Conservation (phyloP, 1,140 invertebrate species). For the Agraylea sexmaculata region DNA sequence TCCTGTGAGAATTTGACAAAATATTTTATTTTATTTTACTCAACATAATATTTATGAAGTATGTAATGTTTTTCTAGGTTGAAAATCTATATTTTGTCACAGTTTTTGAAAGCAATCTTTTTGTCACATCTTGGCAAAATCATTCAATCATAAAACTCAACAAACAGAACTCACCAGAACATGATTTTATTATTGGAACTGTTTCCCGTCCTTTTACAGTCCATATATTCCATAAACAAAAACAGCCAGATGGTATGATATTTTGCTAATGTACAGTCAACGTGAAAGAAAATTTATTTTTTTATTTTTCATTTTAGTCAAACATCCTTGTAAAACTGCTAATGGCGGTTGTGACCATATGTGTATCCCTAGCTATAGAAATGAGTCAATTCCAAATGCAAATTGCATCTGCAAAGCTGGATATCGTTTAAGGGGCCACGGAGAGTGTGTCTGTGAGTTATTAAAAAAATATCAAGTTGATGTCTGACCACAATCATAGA, state of each 20-base stretch:
- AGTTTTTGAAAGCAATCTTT: conserved; percentile 57
- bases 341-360: conserved; percentile 67
- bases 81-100: conserved; percentile 55
- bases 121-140: conserved; percentile 54
- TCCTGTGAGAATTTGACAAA: conserved; percentile 29
- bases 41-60: conserved; percentile 21
- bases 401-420: conserved; percentile 61
- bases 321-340: conserved; percentile 56
- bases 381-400: conserved; percentile 33
- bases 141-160: conserved; percentile 46
- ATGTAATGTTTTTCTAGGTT: conserved; percentile 40
- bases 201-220: conserved; percentile 47
- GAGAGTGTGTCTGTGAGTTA: conserved; percentile 48
- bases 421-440: conserved; percentile 44
- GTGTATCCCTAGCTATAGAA: conserved; percentile 51
- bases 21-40: conserved; percentile 7
- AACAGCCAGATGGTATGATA: conserved; percentile 51
- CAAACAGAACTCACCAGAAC: conserved; percentile 40
- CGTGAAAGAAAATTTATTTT: too few relatives aligned
- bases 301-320: conserved; percentile 31
- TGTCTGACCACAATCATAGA: conserved; percentile 9
- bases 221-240: conserved; percentile 58
- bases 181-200: conserved; percentile 34
- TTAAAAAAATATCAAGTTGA: conserved; percentile 9
- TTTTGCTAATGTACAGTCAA: background rate